phyloP scores from a whole-genome alignment of 2,888 invertebrate genomes.

The Fissipunctia ypsillon region DNA sequence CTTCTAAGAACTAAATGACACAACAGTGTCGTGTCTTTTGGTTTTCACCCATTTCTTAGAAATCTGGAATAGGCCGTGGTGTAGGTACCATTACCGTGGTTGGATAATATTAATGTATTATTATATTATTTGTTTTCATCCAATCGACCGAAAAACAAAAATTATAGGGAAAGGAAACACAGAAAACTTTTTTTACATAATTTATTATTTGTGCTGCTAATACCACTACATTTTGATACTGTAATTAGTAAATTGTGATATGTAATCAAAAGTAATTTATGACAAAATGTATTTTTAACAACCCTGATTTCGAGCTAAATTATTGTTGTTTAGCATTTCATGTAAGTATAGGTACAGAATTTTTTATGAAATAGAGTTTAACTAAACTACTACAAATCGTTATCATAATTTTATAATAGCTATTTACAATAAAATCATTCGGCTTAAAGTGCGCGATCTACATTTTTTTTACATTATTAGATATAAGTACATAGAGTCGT shows the following conservation, averaged over 20 bases:
- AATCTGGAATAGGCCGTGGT: not conserved
- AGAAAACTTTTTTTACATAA: constrained; percentile 3
- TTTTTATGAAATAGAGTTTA: constrained; percentile 8
- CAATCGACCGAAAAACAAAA: not conserved
- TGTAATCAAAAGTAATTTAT: constrained; percentile 16
- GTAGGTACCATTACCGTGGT: not conserved
- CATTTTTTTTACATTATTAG: constrained; percentile 37
- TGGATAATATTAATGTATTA: not conserved
- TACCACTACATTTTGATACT: constrained; percentile 58
- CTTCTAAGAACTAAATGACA: too few relatives aligned
- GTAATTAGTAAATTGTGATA: constrained; percentile 30
- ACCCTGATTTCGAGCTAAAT: constrained; percentile 62
- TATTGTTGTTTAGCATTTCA: constrained; percentile 27
- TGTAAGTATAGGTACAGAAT: not conserved
- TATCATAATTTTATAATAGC: constrained; percentile 4
- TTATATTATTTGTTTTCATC: not conserved
- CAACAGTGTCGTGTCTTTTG: too few relatives aligned
- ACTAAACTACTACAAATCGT: constrained; percentile 14
- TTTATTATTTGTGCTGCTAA: constrained; percentile 63
- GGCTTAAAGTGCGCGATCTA: constrained; percentile 18
- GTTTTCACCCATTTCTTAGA: not conserved
- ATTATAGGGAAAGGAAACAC: constrained; percentile 4
- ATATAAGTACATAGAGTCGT: constrained; percentile 20
- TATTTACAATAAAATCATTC: constrained; percentile 50
- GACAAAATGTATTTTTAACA: constrained; percentile 21